phyloP scores from a whole-genome alignment of 2,797 vertebrate genomes.

The Myotis vivesi region DNA sequence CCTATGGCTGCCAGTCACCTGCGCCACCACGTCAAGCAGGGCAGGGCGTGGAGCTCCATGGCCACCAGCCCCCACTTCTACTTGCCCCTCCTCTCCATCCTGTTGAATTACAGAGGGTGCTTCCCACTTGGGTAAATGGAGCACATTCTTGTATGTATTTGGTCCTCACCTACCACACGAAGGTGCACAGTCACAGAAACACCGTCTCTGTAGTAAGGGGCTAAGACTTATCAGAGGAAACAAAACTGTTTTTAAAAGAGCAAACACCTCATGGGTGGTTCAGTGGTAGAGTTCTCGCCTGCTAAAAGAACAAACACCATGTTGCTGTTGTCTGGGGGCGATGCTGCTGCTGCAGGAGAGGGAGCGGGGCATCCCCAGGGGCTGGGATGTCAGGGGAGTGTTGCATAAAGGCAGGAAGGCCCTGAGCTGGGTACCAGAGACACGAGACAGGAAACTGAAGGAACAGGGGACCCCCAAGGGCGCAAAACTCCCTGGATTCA shows the following conservation, averaged over 20 bases:
- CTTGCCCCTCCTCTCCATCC: background rate
- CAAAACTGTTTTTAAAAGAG: background rate
- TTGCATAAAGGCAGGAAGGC: background rate
- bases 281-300: too few species aligned
- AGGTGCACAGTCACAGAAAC: background rate
- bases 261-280: too few species aligned
- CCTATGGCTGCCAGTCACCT: background rate
- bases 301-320: background rate
- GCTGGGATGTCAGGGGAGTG: background rate
- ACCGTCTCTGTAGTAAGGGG: background rate
- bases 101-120: background rate
- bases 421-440: background rate
- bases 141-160: background rate
- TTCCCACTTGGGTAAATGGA: conserved; percentile 25
- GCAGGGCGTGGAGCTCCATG: background rate
- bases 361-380: background rate
- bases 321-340: background rate
- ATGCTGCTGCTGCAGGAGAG: background rate
- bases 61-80: background rate
- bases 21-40: background rate
- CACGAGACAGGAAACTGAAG: background rate
- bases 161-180: background rate
- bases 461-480: background rate
- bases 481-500: background rate
- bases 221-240: background rate